Evolutionary conservation across 1,140 invertebrate species (phyloP).

Genomic region (Stegodyphus mimosarum): DNA sequence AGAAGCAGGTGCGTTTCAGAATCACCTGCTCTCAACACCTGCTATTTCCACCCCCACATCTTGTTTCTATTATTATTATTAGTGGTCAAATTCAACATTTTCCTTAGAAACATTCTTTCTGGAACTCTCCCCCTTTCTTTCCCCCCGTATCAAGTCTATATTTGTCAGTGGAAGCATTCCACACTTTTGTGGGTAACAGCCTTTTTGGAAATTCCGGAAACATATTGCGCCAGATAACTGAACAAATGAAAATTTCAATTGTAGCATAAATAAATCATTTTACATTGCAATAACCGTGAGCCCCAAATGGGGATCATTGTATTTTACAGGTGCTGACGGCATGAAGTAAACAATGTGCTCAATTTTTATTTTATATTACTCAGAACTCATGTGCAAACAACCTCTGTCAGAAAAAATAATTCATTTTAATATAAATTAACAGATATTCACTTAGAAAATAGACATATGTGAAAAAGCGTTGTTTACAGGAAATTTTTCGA

Average conservation of each 20-base stretch:
- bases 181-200: slow-evolving; percentile 39
- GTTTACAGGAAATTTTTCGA: slow-evolving; percentile 40
- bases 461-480: slow-evolving; percentile 39
- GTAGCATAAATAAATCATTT: slow-evolving; percentile 39
- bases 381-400: slow-evolving; percentile 35
- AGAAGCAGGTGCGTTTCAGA: slow-evolving; percentile 19
- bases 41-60: slow-evolving; percentile 15
- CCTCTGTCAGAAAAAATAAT: slow-evolving; percentile 39
- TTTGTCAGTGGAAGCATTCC: slow-evolving; percentile 37
- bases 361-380: slow-evolving; percentile 41
- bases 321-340: slow-evolving; percentile 36
- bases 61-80: too few species aligned
- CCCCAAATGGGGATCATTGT: slow-evolving; percentile 38
- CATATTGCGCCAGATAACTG: slow-evolving; percentile 35
- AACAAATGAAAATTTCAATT: slow-evolving; percentile 41
- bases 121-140: slow-evolving; percentile 34
- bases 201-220: slow-evolving; percentile 36
- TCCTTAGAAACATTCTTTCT: slow-evolving; percentile 40
- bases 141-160: slow-evolving; percentile 34
- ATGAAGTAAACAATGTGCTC: slow-evolving; percentile 39
- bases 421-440: too few species aligned
- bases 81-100: too few species aligned
- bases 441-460: slow-evolving; percentile 41
- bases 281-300: slow-evolving; percentile 39
- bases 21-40: slow-evolving; percentile 27